Evolutionary conservation across 2,888 invertebrate genomes (phyloP).

Genomic region (Neoaliturus tenellus): DNA sequence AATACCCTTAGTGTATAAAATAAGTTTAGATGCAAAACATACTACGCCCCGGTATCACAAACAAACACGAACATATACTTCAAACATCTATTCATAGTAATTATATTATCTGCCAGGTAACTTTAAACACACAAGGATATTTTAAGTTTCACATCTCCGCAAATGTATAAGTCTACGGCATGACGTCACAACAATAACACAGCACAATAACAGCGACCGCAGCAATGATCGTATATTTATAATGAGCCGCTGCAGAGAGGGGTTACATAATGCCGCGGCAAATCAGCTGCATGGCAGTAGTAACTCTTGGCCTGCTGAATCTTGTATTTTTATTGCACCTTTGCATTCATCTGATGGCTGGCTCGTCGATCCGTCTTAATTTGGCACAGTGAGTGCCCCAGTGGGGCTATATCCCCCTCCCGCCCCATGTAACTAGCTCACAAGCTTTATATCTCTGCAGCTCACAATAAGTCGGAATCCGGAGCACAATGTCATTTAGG

Average conservation of each 20-base stretch:
- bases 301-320: slow-evolving; percentile 61
- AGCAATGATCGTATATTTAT: slow-evolving; percentile 42
- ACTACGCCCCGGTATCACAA: no score
- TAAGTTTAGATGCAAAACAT: no score
- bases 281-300: slow-evolving; percentile 41
- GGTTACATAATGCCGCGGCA: slow-evolving; percentile 31
- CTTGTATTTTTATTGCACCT: slow-evolving; percentile 67
- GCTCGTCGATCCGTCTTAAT: slow-evolving; percentile 64
- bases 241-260: slow-evolving; percentile 15
- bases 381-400: slow-evolving; percentile 55
- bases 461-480: neutral
- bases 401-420: neutral
- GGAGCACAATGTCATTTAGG: neutral
- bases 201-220: neutral
- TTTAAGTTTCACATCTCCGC: no score
- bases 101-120: no score
- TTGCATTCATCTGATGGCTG: slow-evolving; percentile 66
- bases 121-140: no score
- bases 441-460: neutral
- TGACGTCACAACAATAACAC: neutral
- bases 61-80: no score
- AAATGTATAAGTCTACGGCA: no score
- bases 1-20: no score
- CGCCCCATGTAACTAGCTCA: neutral
- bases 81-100: no score